These are phyloP conservation scores for Streptopelia turtur DNA, from an alignment of 2,797 vertebrate species.

Conservation along the genomic window DNA sequence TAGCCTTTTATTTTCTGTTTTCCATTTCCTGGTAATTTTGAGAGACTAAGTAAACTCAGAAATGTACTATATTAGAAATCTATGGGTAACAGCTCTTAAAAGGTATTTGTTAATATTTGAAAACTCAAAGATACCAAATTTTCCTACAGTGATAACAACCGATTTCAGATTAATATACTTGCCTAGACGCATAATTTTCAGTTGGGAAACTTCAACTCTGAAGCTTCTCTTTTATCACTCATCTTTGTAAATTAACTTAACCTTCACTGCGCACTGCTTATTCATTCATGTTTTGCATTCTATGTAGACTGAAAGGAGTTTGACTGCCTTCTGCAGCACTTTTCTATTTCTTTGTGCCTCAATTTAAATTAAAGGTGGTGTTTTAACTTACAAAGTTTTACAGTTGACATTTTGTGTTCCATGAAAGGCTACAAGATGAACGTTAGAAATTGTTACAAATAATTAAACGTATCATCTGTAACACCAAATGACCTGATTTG, in stretches of 20 bases:
- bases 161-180: not conserved
- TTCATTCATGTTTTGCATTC: not conserved
- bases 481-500: rapidly evolving
- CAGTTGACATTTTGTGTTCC: not conserved
- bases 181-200: not conserved
- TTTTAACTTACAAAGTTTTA: not conserved
- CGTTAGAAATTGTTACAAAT: not conserved
- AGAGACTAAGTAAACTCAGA: not conserved
- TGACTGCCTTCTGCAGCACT: not conserved
- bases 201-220: not conserved
- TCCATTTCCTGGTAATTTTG: not conserved
- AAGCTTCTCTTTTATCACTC: not conserved
- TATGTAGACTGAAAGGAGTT: not conserved
- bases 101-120: not conserved
- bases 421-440: not conserved
- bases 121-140: not conserved
- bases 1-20: not conserved
- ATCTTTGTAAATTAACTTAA: not conserved
- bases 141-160: not conserved
- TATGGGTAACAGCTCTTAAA: not conserved
- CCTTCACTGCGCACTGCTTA: not conserved
- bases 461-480: not conserved
- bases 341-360: not conserved
- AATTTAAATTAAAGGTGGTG: not conserved
- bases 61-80: not conserved